Conservation (phyloP, 2,888 invertebrate species). For the Apantesis nais region DNA sequence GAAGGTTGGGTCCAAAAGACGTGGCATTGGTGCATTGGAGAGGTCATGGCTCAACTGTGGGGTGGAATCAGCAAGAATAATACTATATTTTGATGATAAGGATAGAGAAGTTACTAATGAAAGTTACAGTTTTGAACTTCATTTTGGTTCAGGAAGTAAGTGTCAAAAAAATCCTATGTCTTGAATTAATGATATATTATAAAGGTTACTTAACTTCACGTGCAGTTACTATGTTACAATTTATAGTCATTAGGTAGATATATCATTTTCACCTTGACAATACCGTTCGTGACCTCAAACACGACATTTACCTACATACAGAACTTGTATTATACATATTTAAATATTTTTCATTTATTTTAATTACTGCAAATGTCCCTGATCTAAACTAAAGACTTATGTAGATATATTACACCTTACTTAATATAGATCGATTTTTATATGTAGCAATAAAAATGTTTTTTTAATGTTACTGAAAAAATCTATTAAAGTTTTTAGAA, state of each 20-base stretch:
- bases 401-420: background rate
- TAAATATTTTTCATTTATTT: background rate
- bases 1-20: background rate
- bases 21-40: too few species aligned
- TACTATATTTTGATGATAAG: background rate
- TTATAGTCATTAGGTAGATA: background rate
- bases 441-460: background rate
- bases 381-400: background rate
- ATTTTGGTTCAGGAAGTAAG: too few species aligned
- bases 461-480: background rate
- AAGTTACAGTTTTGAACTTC: too few species aligned
- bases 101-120: background rate
- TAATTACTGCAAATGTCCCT: background rate
- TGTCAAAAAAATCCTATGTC: too few species aligned
- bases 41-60: too few species aligned
- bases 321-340: background rate
- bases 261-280: background rate
- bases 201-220: background rate
- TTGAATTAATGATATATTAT: background rate
- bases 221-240: background rate
- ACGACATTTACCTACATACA: background rate
- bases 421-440: background rate
- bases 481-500: background rate
- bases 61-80: background rate
- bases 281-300: conserved; percentile 4